Evolutionary conservation across 2,113 vertebrate species (phyloP), one percentile per base, ranked within the genome.

Genomic region (Casuarius casuarius): DNA sequence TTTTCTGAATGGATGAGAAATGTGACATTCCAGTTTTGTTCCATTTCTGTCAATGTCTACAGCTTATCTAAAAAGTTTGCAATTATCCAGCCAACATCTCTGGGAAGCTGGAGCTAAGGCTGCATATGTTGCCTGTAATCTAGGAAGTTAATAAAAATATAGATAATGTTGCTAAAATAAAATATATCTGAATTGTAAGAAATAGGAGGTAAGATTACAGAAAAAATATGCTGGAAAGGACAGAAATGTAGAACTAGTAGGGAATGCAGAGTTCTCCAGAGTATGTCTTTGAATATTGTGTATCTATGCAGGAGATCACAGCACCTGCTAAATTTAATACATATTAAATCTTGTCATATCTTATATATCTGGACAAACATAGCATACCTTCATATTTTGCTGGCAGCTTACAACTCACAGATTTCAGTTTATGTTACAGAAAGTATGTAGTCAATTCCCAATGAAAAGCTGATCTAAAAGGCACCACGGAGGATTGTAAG

Each of bases 251-350:
- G 82, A 85, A 68, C 71, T 76, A 94, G 44, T 40, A 31, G 89
- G 74, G 94, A 95, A 58, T 72, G 74, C 54, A 66, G 74, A 76
- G 82, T 59, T 77, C 92, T 94, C 94, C 91, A 85, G 95, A 82
- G 94, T 66, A 70, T 2, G 38, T 28, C 59, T 93, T 90, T 85
- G 67, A 93, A 76, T 96, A 91, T 40, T 85, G 71, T 94, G 74
- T 96, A 76, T 97, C 93, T 85, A 66, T 0, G 0, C 75, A 35
- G 75, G 95, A 95, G 93, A 90, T 96, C 92, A 87, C 26, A 94
- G 84, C 93, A 95, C 94, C 96, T 96, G 93, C 66, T 96, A 87
- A 91, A 97, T 96, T 94, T 88, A 96, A 96, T 97, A 96, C 29
- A 28, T 93, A 94, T 96, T 97, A 95, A 96, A 90, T 94, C 73